Conservation (phyloP, 2,797 vertebrate species). For the Linurgus olivaceus region DNA sequence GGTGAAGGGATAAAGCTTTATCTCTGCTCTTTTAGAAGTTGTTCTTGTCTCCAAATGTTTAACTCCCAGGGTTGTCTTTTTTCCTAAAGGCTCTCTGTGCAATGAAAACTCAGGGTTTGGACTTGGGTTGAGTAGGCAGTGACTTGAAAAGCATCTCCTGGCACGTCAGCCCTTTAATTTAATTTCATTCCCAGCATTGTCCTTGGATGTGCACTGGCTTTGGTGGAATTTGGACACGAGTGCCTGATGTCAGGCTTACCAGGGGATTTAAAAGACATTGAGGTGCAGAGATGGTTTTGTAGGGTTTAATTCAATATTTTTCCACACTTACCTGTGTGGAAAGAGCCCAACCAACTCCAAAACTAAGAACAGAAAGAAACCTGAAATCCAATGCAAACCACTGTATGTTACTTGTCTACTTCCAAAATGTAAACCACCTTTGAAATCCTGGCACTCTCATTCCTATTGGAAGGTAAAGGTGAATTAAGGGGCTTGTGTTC, state of each 20-base stretch:
- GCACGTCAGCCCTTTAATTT: not conserved
- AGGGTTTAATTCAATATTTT: not conserved
- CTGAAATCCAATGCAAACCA: not conserved
- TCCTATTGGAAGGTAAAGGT: not conserved
- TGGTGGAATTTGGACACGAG: not conserved
- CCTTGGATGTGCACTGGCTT: not conserved
- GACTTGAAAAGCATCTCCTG: not conserved
- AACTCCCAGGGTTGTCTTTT: not conserved
- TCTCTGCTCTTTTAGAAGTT: not conserved
- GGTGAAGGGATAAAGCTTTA: not conserved
- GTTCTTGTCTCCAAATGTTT: not conserved
- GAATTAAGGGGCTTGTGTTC: not conserved
- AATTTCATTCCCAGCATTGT: rapidly evolving
- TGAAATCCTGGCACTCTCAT: not conserved
- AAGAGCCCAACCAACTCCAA: not conserved
- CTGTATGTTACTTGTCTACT: not conserved
- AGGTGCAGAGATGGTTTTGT: not conserved
- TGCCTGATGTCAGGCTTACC: not conserved
- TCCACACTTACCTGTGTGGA: not conserved
- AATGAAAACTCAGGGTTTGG: not conserved
- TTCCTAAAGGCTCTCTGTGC: not conserved
- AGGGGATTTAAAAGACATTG: not conserved
- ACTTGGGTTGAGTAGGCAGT: not conserved
- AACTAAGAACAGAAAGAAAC: not conserved
- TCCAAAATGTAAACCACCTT: not conserved